Conservation (phyloP, 2,797 vertebrate genomes). For the Steatocranus sp. region DNA sequence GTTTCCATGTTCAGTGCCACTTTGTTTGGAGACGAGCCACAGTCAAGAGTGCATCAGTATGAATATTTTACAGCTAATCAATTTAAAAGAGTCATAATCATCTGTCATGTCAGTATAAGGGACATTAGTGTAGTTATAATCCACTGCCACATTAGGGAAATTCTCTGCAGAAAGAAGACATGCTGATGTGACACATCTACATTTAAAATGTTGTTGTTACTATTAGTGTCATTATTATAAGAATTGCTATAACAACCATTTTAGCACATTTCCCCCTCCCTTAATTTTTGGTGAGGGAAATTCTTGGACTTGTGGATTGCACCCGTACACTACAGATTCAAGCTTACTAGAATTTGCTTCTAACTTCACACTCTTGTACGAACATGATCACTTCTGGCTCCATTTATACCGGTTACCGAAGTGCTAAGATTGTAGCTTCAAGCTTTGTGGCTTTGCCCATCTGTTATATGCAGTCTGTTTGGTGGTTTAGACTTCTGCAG, state of each 20-base stretch:
- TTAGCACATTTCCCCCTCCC: neutral
- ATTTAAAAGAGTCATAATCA: neutral
- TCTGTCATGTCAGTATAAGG: neutral
- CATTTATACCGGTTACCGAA: neutral
- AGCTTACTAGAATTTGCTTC: neutral
- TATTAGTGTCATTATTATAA: neutral
- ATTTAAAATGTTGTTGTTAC: neutral
- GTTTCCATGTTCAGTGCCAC: slow-evolving; percentile 2
- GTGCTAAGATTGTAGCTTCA: neutral
- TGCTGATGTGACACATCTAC: neutral
- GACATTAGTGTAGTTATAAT: neutral
- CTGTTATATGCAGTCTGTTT: neutral
- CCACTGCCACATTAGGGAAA: neutral
- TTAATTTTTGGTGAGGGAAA: neutral
- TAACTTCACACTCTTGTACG: neutral
- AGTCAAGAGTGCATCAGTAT: slow-evolving; percentile 1
- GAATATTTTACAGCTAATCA: slow-evolving; percentile 15
- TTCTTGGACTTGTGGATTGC: neutral
- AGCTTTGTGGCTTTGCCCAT: neutral
- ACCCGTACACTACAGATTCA: neutral
- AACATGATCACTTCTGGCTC: neutral
- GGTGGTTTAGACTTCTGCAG: neutral
- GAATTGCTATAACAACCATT: neutral
- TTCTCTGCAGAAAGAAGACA: neutral
- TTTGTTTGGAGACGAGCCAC: neutral